A percentile compares a stretch with the other conserved stretches of the same genome.
These are phyloP conservation scores for Cepaea hortensis DNA, from an alignment of 2,888 invertebrate genomes.

Conservation along the genomic window DNA sequence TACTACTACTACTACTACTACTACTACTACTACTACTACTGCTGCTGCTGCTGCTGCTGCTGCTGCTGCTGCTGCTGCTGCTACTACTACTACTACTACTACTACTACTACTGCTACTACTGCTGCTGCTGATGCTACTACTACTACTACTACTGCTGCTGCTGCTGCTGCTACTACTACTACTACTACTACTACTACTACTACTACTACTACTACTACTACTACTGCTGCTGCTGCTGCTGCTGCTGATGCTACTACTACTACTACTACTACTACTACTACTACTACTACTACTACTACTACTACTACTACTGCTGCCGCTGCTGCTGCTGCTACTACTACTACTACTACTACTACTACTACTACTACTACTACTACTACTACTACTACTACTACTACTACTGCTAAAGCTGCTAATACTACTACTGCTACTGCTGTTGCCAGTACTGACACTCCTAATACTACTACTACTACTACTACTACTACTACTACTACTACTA, in stretches of 20 bases:
- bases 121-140: no score
- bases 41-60: background rate
- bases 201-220: constrained; percentile 15
- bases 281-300: no score
- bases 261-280: no score
- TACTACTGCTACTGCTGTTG: no score
- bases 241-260: background rate
- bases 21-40: no score
- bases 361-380: constrained; percentile 19
- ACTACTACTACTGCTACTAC: no score
- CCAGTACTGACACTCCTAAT: no score
- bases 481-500: no score
- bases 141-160: no score
- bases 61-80: background rate
- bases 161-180: background rate
- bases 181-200: constrained; percentile 19
- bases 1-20: no score
- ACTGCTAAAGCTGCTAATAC: background rate
- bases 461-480: no score
- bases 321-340: background rate
- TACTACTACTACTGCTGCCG: no score
- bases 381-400: constrained; percentile 19
- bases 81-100: background rate
- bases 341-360: constrained; percentile 19
- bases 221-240: background rate